Evolutionary conservation across 2,797 vertebrate genomes (phyloP).

Genomic region (Halcyon smyrnensis): DNA sequence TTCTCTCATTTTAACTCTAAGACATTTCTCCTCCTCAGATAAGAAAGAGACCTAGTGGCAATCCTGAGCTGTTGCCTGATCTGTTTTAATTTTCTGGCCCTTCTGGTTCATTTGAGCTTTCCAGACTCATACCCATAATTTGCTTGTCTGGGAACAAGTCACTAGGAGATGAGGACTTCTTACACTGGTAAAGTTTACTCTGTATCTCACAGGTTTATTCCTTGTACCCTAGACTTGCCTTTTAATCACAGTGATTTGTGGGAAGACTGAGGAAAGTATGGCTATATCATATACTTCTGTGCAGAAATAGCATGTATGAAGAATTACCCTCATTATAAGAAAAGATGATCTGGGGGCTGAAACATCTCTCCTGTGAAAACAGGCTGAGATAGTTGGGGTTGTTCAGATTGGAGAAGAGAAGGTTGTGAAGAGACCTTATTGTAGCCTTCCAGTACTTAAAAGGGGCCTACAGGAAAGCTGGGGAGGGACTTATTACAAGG

Average conservation of each 20-base stretch:
- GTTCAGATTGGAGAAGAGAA: too few species aligned
- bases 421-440: too few species aligned
- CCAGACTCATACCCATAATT: background rate
- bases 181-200: background rate
- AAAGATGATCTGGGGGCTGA: too few species aligned
- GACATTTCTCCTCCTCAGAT: background rate
- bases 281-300: background rate
- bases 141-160: background rate
- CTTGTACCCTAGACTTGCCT: background rate
- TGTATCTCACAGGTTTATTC: background rate
- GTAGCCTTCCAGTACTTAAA: too few species aligned
- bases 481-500: too few species aligned
- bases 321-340: background rate
- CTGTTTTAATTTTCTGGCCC: background rate
- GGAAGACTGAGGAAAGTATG: background rate
- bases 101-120: background rate
- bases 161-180: background rate
- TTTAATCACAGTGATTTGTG: background rate
- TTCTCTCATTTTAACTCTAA: background rate
- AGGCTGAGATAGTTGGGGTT: too few species aligned
- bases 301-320: background rate
- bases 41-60: background rate
- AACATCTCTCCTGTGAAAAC: too few species aligned
- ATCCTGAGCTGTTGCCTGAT: background rate
- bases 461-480: too few species aligned